Conservation (phyloP, 2,888 invertebrate species). For the Aspidiotus destructor region DNA sequence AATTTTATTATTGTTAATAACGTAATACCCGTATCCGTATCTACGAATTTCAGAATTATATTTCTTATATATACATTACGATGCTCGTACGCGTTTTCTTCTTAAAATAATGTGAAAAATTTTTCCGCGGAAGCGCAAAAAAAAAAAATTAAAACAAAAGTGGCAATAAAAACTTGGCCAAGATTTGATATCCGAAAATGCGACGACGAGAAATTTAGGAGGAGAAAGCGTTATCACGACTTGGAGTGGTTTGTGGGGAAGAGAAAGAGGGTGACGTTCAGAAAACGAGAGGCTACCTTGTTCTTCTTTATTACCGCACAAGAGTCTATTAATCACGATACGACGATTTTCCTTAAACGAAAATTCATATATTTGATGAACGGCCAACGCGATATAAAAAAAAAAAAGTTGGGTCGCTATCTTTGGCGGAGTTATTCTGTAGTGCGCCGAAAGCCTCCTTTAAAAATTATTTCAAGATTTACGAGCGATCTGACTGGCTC, state of each 20-base stretch:
- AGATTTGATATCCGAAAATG: constrained; percentile 1
- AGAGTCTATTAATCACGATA: constrained; percentile 2
- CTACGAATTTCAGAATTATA: background rate
- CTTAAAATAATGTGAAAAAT: background rate
- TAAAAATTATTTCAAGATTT: too few relatives aligned
- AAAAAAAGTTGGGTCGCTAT: too few relatives aligned
- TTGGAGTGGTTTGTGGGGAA: background rate
- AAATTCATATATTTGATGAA: too few relatives aligned
- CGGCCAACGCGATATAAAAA: too few relatives aligned
- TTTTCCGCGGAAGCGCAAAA: background rate
- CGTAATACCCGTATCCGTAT: background rate
- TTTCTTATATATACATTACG: background rate
- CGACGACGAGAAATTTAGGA: background rate
- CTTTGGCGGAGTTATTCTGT: too few relatives aligned
- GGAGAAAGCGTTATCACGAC: background rate
- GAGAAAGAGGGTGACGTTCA: background rate
- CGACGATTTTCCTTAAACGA: background rate
- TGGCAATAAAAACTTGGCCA: background rate
- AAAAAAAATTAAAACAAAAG: background rate
- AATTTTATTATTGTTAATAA: constrained; percentile 2
- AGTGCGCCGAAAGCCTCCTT: too few relatives aligned
- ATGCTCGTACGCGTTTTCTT: background rate
- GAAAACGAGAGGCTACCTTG: background rate
- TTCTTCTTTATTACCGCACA: background rate
- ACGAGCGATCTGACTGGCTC: too few relatives aligned